phyloP scores from a whole-genome alignment of 2,888 invertebrate species.

The Chironomus riparius region DNA sequence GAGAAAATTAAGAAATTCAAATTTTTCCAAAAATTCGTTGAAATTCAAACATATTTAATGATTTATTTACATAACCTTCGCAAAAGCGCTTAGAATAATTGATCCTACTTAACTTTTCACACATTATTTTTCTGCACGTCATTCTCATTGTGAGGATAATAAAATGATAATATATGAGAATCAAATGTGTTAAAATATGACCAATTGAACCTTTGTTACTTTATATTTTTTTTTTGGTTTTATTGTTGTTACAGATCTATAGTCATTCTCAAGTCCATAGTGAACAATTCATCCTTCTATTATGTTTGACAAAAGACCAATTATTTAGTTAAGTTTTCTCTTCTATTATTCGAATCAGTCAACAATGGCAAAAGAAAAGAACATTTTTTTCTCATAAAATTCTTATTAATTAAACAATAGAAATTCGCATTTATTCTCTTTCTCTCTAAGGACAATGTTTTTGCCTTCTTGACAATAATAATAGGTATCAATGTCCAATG shows the following conservation, averaged over 20 bases:
- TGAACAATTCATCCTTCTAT: not conserved
- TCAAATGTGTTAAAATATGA: constrained; percentile 24
- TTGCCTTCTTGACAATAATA: constrained; percentile 7
- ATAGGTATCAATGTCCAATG: constrained; percentile 11
- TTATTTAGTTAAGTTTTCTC: constrained; percentile 15
- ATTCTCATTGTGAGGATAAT: not conserved
- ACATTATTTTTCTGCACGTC: not conserved
- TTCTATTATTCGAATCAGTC: not conserved
- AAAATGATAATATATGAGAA: constrained; percentile 8
- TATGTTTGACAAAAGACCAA: constrained; percentile 8
- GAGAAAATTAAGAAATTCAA: too few relatives aligned
- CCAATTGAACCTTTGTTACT: constrained; percentile 20
- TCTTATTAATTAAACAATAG: constrained; percentile 24
- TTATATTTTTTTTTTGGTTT: not conserved
- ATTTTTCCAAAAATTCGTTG: too few relatives aligned
- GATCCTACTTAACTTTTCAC: not conserved
- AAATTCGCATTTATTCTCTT: not conserved
- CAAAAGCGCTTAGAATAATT: not conserved
- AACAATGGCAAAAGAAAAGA: not conserved
- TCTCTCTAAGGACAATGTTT: constrained; percentile 18
- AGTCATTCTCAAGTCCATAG: too few relatives aligned
- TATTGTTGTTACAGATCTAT: too few relatives aligned
- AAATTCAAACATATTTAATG: too few relatives aligned
- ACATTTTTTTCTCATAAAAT: constrained; percentile 10
- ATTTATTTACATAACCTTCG: too few relatives aligned